Evolutionary conservation across 2,797 vertebrate species (phyloP).

Genomic region (Pristis pectinata): DNA sequence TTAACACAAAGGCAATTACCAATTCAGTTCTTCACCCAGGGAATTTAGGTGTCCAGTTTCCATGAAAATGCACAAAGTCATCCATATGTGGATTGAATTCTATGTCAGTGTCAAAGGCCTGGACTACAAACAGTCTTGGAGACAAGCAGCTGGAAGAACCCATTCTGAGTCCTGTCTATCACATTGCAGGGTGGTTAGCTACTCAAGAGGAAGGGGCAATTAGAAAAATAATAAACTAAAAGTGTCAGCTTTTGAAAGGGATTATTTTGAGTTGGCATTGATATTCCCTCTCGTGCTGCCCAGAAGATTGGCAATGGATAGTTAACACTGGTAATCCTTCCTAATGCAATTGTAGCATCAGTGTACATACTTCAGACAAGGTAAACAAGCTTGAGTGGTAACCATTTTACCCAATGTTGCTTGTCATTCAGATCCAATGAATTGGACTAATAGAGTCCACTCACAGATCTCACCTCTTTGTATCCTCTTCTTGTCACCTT

Average conservation of each 20-base stretch:
- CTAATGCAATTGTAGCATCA: neutral
- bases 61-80: neutral
- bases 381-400: neutral
- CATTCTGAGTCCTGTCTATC: neutral
- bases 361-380: neutral
- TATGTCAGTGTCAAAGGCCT: neutral
- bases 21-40: neutral
- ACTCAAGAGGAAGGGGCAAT: neutral
- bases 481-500: neutral
- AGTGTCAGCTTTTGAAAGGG: neutral
- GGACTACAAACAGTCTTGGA: neutral
- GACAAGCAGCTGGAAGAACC: neutral
- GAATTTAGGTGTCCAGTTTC: neutral
- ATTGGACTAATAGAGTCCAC: neutral
- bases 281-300: neutral
- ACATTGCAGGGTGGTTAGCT: neutral
- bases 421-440: neutral
- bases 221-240: neutral
- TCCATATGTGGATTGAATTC: neutral
- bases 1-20: neutral
- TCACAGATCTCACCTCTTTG: neutral
- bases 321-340: neutral
- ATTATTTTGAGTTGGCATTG: neutral
- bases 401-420: neutral
- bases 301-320: neutral